A percentile compares a stretch with the other conserved stretches of the same genome.
phyloP scores from a whole-genome alignment of 2,113 vertebrate species.

The Phylloscopus whistleri region DNA sequence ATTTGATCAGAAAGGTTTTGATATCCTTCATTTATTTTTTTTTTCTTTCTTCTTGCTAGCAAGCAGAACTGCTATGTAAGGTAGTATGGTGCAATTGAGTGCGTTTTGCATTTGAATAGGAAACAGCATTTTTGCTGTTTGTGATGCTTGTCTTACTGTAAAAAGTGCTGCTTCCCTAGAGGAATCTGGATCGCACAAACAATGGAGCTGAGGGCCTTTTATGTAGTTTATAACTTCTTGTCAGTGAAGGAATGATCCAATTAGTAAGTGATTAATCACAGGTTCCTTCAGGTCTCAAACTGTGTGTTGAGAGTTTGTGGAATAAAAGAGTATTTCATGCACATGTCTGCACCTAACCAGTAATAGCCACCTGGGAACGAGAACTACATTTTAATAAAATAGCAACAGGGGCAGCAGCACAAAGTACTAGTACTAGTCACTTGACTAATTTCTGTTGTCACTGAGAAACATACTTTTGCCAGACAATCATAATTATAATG shows the following conservation, averaged over 20 bases:
- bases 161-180: conserved; percentile 23
- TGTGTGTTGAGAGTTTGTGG: not conserved
- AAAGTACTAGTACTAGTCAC: conserved; percentile 40
- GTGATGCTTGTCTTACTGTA: not conserved
- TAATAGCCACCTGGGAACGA: conserved; percentile 14
- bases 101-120: conserved; percentile 23
- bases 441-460: conserved; percentile 64
- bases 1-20: not conserved
- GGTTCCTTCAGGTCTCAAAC: conserved; percentile 10
- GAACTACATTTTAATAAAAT: not conserved
- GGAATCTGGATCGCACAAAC: conserved; percentile 7
- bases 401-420: not conserved
- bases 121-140: not conserved
- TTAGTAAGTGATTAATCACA: conserved; percentile 62
- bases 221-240: conserved; percentile 23
- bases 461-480: not conserved
- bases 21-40: rapidly evolving
- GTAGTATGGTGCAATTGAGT: not conserved
- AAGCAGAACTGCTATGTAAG: not conserved
- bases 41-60: not conserved
- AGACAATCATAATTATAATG: conserved; percentile 49
- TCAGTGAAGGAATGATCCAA: conserved; percentile 46
- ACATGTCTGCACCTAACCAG: not conserved
- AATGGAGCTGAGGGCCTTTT: not conserved
- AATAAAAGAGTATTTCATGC: conserved; percentile 31